Evolutionary conservation across 92 coral and sea anemone genomes (phyloP), one percentile per base, ranked within the genome.

Genomic region (Epizoanthus ramosus): DNA sequence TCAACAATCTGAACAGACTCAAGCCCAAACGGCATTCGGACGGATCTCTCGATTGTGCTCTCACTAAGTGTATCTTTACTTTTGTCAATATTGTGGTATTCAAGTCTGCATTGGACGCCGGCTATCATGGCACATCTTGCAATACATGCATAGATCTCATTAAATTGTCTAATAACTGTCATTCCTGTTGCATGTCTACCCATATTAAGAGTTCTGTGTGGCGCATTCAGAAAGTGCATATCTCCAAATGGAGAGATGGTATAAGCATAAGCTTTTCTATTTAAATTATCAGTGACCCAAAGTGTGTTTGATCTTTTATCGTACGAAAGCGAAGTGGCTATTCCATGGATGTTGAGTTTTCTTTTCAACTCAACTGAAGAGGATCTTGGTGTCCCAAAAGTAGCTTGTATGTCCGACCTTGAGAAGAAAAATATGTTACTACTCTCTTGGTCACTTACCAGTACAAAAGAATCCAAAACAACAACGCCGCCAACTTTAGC

Each of bases 11-110:
- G 86, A 12, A 94, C 90, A 23, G 95, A 90, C 60, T 94, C 95
- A 18, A 94, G 86, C 8, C 98, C 98, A 53, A 89, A 89, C 24
- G 98, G 98, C 41, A 93, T 91, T 41, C 98, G 90, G 10, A 94
- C 93, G 12, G 92, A 95, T 41, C 98, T 75, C 9, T 88, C 84
- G 0, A 85, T 71, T 3, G 85, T 81, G 37, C 70, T 75, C 39
- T 89, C 89, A 8, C 88, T 56, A 0, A 83, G 39, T 63, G 82
- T 90, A 13, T 85, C 72, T 28, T 70, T 13, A 3, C 93, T 87
- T 1, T 39, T 68, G 45, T 71, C 85, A 8, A 94, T 24, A 35
- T 85, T 77, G 84, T 94, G 93, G 69, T 91, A 94, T 77, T 94
- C 98, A 6, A 94, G 81, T 64, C 71, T 91, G 77, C 98, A 94